These are phyloP conservation scores for Carassius gibelio DNA, from an alignment of 2,113 vertebrate genomes.

Conservation along the genomic window DNA sequence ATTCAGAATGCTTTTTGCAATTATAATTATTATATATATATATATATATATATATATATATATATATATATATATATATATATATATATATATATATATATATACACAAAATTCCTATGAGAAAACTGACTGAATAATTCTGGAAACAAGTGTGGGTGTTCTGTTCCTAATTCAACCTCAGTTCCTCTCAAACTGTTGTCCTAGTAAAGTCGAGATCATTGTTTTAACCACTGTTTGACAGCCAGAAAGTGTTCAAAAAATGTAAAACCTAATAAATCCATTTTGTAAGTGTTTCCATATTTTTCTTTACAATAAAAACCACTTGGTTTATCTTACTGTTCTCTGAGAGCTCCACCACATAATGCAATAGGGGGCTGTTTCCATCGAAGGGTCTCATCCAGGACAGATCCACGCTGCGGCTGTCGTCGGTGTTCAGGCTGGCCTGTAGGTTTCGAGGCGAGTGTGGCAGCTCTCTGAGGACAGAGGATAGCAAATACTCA, in stretches of 20 bases:
- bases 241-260: not conserved
- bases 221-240: not conserved
- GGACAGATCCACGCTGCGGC: slow-evolving; percentile 84
- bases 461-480: slow-evolving; percentile 88
- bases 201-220: not conserved
- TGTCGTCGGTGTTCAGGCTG: slow-evolving; percentile 78
- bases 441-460: slow-evolving; percentile 90
- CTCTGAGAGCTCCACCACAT: slow-evolving; percentile 91
- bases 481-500: not conserved
- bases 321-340: slow-evolving; percentile 81
- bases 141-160: not conserved
- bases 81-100: no score
- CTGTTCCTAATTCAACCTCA: not conserved
- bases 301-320: not conserved
- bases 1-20: no score
- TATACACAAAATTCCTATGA: not conserved
- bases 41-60: no score
- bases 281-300: not conserved
- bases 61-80: no score
- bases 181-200: not conserved
- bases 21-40: no score
- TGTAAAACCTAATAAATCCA: not conserved
- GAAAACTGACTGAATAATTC: not conserved
- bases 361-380: slow-evolving; percentile 91
- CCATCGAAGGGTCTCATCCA: slow-evolving; percentile 95